Evolutionary conservation across 2,797 vertebrate genomes (phyloP), one percentile per base, ranked within the genome.

Genomic region (Pantherophis vulpinus): DNA sequence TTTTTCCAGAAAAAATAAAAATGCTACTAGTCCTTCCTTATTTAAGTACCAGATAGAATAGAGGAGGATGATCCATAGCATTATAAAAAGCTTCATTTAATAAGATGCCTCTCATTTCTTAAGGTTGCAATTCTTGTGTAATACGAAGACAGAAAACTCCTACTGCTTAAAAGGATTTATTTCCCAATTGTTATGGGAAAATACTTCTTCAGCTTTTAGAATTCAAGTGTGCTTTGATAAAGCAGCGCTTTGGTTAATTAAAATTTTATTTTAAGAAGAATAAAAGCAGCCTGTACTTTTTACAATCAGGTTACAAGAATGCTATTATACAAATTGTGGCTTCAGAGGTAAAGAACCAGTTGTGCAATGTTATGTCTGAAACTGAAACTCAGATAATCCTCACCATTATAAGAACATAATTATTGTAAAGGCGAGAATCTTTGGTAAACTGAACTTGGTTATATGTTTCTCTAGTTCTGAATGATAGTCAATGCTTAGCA

Each of bases 201-300:
- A 70, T 56, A 90, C 79, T 89, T 79, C 51, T 87, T 58, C 20
- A 89, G 55, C 56, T 25, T 89, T 51, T 91, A 58, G 6, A 83
- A 88, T 58, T 51, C 42, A 91, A 93, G 58, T 27, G 42, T 54
- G 51, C 16, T 55, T 59, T 91, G n/a, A 83, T 89, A 42, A 86
- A 83, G 56, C 90, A 61, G n/a, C 8, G 2, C 13, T 93, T 87
- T 92, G 37, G n/a, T 66, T 87, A 93, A 83, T 88, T 90, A 93
- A n/a, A 32, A 23, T 83, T 88, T 88, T 83, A 79, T 91, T 83
- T n/a, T 27, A 51, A 16, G 23, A 91, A 60, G 42, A 13, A 51
- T 61, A 47, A 55, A 13, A 16, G 20, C 47, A 58, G 9, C 20
- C 25, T 20, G 12, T 12, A 11, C 18, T 11, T 20, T 13, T 29